These are phyloP conservation scores for Aphaenogaster rudis DNA, from an alignment of 1,140 invertebrate genomes.

Conservation along the genomic window DNA sequence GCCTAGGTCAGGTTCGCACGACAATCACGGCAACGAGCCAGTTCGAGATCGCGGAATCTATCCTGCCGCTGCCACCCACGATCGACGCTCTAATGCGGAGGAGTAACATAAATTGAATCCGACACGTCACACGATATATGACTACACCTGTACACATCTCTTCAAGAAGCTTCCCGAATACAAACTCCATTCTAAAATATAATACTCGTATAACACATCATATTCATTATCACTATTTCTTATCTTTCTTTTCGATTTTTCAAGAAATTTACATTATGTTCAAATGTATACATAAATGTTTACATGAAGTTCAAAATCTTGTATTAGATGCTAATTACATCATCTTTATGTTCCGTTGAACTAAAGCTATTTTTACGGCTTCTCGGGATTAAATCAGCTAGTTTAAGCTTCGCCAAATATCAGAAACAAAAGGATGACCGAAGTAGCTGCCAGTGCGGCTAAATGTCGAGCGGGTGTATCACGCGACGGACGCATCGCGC, in stretches of 20 bases:
- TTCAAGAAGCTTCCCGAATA: not conserved
- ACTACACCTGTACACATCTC: not conserved
- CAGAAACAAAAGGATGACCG: not conserved
- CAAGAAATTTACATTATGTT: not conserved
- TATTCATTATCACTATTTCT: not conserved
- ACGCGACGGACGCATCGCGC: not conserved
- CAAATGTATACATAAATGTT: too few species aligned
- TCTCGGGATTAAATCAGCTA: not conserved
- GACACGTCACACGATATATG: not conserved
- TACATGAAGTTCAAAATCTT: not conserved
- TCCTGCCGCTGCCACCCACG: constrained; percentile 15
- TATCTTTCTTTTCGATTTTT: not conserved
- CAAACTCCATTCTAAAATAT: not conserved
- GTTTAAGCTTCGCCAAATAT: not conserved
- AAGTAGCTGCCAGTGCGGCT: not conserved
- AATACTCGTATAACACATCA: not conserved
- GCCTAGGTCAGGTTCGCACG: constrained; percentile 72
- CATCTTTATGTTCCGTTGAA: not conserved
- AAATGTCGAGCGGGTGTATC: constrained; percentile 10
- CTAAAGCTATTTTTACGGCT: not conserved
- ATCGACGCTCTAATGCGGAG: constrained; percentile 4
- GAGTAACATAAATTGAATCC: constrained; percentile 24
- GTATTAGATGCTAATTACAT: not conserved
- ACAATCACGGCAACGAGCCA: constrained; percentile 64
- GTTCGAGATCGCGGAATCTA: constrained; percentile 60